Evolutionary conservation across 2,888 invertebrate species (phyloP), one percentile per base, ranked within the genome.

Genomic region (Platycnemis pennipes): DNA sequence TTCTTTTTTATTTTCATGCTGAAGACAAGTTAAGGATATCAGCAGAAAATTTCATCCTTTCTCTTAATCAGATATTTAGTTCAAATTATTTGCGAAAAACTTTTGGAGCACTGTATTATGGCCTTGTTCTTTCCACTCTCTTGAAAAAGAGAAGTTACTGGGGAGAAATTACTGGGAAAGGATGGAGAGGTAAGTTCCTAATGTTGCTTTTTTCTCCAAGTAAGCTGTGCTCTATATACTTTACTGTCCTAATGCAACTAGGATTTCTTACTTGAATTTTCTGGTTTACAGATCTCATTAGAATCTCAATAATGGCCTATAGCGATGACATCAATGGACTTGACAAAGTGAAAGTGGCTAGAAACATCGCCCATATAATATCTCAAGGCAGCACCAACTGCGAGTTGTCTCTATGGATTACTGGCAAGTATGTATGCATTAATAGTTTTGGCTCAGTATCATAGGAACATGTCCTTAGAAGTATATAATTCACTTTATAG

Each of bases 141-240:
- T 31, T 77, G 69, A 77, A 77, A 26, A 31, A 88, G 96, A 96
- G 97, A 94, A 95, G 96, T 95, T 97, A 97, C 95, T 96, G 97
- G 95, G 96, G 96, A 5, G 96, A 96, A 94, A 97, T 98, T 91
- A 96, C 96, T 88, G 96, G 96, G 56, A 95, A 96, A 89, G 96
- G 97, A 94, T 98, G 98, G 98, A 97, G 97, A 96, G 97, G 98
- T 97, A 96, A 96, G 95, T 95, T 95, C 94, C 85, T 85, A 94
- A 31, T 94, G 94, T 94, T 19, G 31, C 19, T 88, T 86, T 11
- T 37, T 2, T 22, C 31, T 88, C 13, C 19, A 0, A 0, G 31
- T 16, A 37, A 37, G 0, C n/a, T 0, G 3, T 19, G 22, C n/a
- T 88, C 22, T 77, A 0, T 5, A 31, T 37, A 16, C 11, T 31